Percentiles rank a stretch among this genome's conserved stretches.
These are phyloP conservation scores for Cabera pusaria DNA, from an alignment of 2,888 invertebrate species.

Conservation along the genomic window DNA sequence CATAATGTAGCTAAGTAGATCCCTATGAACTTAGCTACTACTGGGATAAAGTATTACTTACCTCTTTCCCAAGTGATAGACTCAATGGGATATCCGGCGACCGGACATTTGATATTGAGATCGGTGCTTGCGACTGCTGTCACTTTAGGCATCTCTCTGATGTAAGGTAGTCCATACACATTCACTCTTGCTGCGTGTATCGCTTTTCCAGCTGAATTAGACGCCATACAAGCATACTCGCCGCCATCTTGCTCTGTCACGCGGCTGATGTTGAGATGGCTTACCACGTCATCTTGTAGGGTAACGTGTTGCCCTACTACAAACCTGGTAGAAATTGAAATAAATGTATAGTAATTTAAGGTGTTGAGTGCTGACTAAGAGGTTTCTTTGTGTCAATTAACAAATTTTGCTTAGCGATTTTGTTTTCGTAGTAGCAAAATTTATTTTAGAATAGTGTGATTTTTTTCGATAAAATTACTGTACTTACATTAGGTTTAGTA, in stretches of 20 bases:
- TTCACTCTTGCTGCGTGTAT: slow-evolving; percentile 93
- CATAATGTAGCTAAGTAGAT: no score
- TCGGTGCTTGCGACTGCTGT: slow-evolving; percentile 93
- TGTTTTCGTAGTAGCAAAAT: no score
- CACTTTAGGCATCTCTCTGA: slow-evolving; percentile 94
- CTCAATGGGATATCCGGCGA: slow-evolving; percentile 94
- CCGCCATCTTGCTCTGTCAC: slow-evolving; percentile 95
- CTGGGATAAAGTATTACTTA: no score
- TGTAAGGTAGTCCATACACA: slow-evolving; percentile 93
- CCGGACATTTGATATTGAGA: slow-evolving; percentile 94
- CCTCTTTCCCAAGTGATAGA: slow-evolving; percentile 95
- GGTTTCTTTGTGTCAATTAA: no score
- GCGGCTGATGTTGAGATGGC: slow-evolving; percentile 94
- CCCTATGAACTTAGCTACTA: no score
- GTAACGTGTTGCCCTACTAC: slow-evolving; percentile 96
- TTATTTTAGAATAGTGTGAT: no score
- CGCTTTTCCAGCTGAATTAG: slow-evolving; percentile 91
- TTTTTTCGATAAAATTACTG: no score
- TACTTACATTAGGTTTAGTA: no score
- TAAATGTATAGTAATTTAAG: no score
- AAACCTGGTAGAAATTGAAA: slow-evolving; percentile 86
- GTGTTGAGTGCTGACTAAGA: no score
- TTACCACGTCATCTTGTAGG: slow-evolving; percentile 95
- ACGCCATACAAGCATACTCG: slow-evolving; percentile 93
- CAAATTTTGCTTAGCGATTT: no score